Base-by-base conservation (phyloP, 2,888 invertebrate species). In the Mythimna pallens region DNA sequence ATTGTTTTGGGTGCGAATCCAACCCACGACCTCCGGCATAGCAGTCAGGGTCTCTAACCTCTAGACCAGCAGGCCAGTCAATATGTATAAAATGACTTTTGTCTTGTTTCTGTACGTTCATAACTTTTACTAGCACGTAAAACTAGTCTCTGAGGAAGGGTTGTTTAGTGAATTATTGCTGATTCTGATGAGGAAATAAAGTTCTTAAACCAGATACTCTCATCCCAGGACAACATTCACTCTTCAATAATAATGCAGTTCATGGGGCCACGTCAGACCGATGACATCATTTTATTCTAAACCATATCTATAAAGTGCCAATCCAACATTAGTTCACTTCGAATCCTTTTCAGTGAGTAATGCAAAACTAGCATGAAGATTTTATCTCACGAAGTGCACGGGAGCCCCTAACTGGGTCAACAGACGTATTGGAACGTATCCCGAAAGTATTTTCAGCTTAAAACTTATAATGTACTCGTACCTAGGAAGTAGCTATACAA, bases 381-480 rank as follows among this genome's bases (percentile, higher is more conserved):
- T 74, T 73, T 80, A 80, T 83, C 83, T 67, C 10, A 9, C 17
- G 22, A 62, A 80, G 54, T 68, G 65, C 40, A 65, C 50, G 57
- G 34, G 25, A 34, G n/a, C 47, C 20, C 12, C 63, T 74, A 81
- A 83, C 76, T 83, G 20, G 83, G 80, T 81, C 80, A 81, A 75
- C 50, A 70, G 54, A 81, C 50, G 70, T 75, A 81, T 81, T 52
- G 57, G 43, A 74, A 70, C 50, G 76, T 68, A 80, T 75, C 54
- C 67, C 25, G 43, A 83, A 83, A 75, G 81, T 62, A 75, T 70
- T 81, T 83, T 50, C 65, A 81, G 81, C 67, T 81, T 67, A 81
- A 80, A 81, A 80, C 77, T 83, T 81, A 70, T 72, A 83, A 81
- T 83, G 67, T 61, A 50, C 55, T n/a, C 36, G 4, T 36, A 68